Evolutionary conservation across 2,113 vertebrate species (phyloP).

Genomic region (Pyrgilauda ruficollis): DNA sequence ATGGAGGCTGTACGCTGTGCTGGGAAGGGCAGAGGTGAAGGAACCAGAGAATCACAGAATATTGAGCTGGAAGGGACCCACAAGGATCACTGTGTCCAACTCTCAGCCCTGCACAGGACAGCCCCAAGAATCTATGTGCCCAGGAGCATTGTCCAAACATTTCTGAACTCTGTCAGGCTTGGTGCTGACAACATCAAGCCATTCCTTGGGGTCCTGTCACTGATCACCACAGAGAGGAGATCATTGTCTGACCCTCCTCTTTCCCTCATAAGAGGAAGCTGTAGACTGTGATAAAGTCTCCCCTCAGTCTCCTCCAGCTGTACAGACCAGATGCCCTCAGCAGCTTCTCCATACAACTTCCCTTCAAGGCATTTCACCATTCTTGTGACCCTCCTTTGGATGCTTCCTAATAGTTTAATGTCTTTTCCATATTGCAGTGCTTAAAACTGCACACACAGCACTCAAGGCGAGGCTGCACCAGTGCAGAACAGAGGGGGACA

Average conservation of each 20-base stretch:
- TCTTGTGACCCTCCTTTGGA: neutral
- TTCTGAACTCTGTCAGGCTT: neutral
- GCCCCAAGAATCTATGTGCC: neutral
- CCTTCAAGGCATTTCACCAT: neutral
- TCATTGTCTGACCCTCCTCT: neutral
- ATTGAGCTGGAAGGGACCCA: neutral
- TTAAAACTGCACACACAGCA: neutral
- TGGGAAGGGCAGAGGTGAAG: neutral
- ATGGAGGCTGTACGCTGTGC: neutral
- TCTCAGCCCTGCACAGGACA: neutral
- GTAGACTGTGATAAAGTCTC: neutral
- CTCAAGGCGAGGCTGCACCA: neutral
- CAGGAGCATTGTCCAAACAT: neutral
- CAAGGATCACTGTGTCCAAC: neutral
- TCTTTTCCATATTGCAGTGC: neutral
- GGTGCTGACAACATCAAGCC: neutral
- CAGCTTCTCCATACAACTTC: rapidly evolving
- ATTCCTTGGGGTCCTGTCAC: neutral
- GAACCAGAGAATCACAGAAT: neutral
- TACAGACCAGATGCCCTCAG: neutral
- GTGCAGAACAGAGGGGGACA: neutral
- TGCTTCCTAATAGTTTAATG: neutral
- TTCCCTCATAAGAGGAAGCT: neutral
- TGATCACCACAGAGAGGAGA: neutral
- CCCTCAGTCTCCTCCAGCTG: neutral